A percentile compares a stretch with the other conserved stretches of the same genome.
Evolutionary conservation across 1,140 invertebrate genomes (phyloP).

Genomic region (Lepidurus arcticus): DNA sequence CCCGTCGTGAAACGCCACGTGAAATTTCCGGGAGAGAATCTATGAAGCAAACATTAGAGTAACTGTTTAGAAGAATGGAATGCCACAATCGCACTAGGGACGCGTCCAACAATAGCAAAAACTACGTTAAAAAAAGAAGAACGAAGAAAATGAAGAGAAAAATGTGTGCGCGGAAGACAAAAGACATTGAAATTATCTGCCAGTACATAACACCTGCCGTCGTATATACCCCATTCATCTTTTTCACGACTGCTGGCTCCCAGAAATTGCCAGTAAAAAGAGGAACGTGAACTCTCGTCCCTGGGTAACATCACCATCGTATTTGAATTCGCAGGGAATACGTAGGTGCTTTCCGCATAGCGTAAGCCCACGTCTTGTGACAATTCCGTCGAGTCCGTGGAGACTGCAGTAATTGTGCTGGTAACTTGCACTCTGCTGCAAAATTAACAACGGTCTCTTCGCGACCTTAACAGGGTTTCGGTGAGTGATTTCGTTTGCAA

Average conservation of each 20-base stretch:
- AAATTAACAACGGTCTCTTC: background rate
- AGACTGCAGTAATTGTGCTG: background rate
- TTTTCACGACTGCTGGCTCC: background rate
- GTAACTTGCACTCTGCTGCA: background rate
- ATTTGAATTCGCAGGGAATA: too few species aligned
- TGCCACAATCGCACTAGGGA: background rate
- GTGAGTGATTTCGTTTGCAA: background rate
- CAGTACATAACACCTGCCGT: background rate
- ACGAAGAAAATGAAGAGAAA: background rate
- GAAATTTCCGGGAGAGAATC: slow-evolving; percentile 9
- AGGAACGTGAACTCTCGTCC: too few species aligned
- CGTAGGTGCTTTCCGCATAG: too few species aligned
- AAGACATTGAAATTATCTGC: slow-evolving; percentile 1
- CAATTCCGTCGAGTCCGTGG: too few species aligned
- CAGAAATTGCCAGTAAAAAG: background rate
- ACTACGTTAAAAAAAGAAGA: background rate
- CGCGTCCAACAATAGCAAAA: background rate
- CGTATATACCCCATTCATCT: background rate
- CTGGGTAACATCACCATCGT: too few species aligned
- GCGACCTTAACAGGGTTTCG: background rate
- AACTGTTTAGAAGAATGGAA: background rate
- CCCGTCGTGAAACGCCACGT: slow-evolving; percentile 4
- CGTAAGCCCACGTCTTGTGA: too few species aligned
- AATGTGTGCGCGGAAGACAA: background rate
- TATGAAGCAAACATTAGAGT: slow-evolving; percentile 1